A percentile compares a stretch with the other conserved stretches of the same genome.
Evolutionary conservation across 1,140 invertebrate species (phyloP).

Genomic region (Caenorhabditis latens): DNA sequence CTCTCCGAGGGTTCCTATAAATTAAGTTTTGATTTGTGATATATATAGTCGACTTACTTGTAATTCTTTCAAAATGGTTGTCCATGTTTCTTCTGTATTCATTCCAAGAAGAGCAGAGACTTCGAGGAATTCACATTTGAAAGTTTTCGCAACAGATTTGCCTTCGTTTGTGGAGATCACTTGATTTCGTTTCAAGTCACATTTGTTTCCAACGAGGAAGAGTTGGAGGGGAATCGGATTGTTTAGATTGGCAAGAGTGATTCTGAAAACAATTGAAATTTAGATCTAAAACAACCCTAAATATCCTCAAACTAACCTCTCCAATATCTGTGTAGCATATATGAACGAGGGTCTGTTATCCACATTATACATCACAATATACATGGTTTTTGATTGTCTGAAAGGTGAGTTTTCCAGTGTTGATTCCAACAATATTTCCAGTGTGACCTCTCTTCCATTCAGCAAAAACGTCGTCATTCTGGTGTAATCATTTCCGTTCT

Average conservation of each 20-base stretch:
- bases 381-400: not conserved
- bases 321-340: conserved; percentile 9
- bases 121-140: conserved; percentile 41
- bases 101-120: conserved; percentile 29
- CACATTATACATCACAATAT: conserved; percentile 52
- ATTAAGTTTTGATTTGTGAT: not conserved
- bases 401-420: conserved; percentile 37
- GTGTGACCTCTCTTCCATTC: conserved; percentile 31
- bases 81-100: conserved; percentile 36
- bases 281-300: not conserved
- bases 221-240: conserved; percentile 3
- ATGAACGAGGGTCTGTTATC: conserved; percentile 23
- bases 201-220: conserved; percentile 19
- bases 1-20: conserved; percentile 24
- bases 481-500: conserved; percentile 43
- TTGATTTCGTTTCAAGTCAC: conserved; percentile 39
- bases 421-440: conserved; percentile 16
- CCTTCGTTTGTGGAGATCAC: conserved; percentile 20
- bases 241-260: not conserved
- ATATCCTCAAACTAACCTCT: conserved; percentile 2
- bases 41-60: not conserved
- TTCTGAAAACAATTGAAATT: not conserved
- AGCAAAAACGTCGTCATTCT: conserved; percentile 35
- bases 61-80: conserved; percentile 12
- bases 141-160: conserved; percentile 23